Percentiles rank a stretch among this genome's conserved stretches.
These are phyloP conservation scores for Dendrocincla fuliginosa DNA, from an alignment of 2,797 vertebrate species.

Conservation along the genomic window DNA sequence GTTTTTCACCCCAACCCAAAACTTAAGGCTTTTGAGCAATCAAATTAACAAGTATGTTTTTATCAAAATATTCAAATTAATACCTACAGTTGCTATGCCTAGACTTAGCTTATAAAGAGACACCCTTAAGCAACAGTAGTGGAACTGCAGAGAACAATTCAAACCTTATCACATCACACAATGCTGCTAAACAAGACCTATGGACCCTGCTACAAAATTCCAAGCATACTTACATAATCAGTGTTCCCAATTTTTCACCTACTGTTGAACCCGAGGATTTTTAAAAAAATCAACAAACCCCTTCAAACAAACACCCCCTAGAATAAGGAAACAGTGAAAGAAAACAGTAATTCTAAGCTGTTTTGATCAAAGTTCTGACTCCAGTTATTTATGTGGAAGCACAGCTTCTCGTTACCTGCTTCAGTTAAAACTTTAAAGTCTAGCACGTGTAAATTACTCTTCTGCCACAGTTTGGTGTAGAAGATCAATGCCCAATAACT, in stretches of 20 bases:
- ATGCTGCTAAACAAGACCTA: neutral
- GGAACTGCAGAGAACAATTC: neutral
- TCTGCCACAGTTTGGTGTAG: neutral
- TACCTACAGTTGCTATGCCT: neutral
- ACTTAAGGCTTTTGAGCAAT: neutral
- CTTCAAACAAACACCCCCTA: neutral
- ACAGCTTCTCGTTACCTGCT: neutral
- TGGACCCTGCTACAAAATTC: neutral
- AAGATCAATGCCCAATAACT: neutral
- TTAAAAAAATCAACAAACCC: neutral
- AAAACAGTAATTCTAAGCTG: neutral
- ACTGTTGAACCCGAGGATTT: neutral
- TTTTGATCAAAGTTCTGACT: neutral
- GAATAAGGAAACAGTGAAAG: neutral
- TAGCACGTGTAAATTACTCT: neutral
- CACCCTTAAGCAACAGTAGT: neutral
- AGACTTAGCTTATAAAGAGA: neutral
- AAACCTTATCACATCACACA: neutral
- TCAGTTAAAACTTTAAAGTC: neutral
- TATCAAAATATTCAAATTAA: neutral
- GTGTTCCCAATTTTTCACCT: neutral
- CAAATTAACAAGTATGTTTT: neutral
- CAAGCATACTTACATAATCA: neutral
- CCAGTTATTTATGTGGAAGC: neutral
- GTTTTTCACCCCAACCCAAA: neutral